Evolutionary conservation across 2,888 invertebrate genomes (phyloP), one percentile per base, ranked within the genome.

Genomic region (Trichacis sp.): DNA sequence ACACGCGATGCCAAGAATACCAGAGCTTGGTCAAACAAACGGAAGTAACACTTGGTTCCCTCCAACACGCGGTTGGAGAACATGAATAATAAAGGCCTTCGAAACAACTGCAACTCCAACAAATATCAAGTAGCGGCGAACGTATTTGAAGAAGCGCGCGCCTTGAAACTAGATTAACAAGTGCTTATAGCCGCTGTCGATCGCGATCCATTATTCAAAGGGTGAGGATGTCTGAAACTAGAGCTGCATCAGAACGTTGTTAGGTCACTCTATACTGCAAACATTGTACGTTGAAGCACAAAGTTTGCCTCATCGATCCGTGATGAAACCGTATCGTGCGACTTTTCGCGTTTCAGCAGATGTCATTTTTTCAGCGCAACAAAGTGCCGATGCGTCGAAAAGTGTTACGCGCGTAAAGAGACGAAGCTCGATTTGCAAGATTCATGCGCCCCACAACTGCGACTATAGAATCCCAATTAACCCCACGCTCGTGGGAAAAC

Each of bases 81-180:
- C 4, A 29, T 29, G 33, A 33, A 33, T 33, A 33, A 33, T 33
- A n/a, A 33, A 33, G 6, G 33, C 33, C 11, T n/a, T n/a, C n/a
- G n/a, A 18, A 17, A 12, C 6, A 17, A 4, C 12, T 15, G 45
- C 45, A 45, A 19, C 14, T 45, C 14, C 24, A 15, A 43, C 30
- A 8, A 19, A 24, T 20, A 14, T 9, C n/a, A 12, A 38, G 14
- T 15, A 6, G n/a, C n/a, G n/a, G n/a, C n/a, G n/a, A n/a, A 19
- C 45, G 19, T 42, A 50, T 38, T 53, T 29, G 61, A 57, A 61
- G 33, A 54, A 49, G 14, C 47, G 45, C 58, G 36, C 54, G 60
- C 58, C 55, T 42, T 24, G 53, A 63, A 67, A 63, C 47, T 63
- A 46, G 67, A 67, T 49, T 67, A 56, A 63, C 54, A 67, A 62